Evolutionary conservation across 2,888 invertebrate species (phyloP).

Genomic region (Watsonalla cultraria): DNA sequence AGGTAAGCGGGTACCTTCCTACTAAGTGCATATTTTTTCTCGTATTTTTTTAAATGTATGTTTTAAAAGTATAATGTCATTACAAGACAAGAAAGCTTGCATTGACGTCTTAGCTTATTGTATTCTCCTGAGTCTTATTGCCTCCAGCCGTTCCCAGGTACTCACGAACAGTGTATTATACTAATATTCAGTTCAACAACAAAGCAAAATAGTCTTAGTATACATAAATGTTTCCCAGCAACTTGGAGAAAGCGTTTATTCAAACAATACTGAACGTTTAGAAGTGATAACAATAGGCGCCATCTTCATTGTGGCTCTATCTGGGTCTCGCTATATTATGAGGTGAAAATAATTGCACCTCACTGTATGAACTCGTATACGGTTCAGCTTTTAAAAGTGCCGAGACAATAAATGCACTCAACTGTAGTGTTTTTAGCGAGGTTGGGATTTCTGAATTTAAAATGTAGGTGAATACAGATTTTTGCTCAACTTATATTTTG

Average conservation of each 20-base stretch:
- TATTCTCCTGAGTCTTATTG: no score
- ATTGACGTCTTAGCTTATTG: no score
- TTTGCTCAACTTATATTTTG: neutral
- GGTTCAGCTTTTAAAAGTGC: neutral
- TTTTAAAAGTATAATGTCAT: no score
- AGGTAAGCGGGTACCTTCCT: no score
- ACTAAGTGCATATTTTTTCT: no score
- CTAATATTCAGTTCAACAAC: neutral
- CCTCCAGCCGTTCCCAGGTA: no score
- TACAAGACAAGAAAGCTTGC: no score
- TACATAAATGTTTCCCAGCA: constrained; percentile 1
- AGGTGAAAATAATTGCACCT: constrained; percentile 22
- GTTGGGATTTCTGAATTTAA: neutral
- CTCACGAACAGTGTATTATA: neutral
- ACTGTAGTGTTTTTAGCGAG: neutral
- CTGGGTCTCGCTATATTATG: constrained; percentile 22
- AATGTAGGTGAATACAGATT: neutral
- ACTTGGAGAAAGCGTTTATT: constrained; percentile 16
- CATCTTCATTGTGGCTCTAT: constrained; percentile 21
- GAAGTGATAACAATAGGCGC: constrained; percentile 28
- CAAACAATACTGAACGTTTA: constrained; percentile 30
- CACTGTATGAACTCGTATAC: neutral
- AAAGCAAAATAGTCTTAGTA: constrained; percentile 1
- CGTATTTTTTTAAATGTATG: no score
- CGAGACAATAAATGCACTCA: neutral